Conservation (phyloP, 1,140 invertebrate genomes). For the Eciton burchellii region DNA sequence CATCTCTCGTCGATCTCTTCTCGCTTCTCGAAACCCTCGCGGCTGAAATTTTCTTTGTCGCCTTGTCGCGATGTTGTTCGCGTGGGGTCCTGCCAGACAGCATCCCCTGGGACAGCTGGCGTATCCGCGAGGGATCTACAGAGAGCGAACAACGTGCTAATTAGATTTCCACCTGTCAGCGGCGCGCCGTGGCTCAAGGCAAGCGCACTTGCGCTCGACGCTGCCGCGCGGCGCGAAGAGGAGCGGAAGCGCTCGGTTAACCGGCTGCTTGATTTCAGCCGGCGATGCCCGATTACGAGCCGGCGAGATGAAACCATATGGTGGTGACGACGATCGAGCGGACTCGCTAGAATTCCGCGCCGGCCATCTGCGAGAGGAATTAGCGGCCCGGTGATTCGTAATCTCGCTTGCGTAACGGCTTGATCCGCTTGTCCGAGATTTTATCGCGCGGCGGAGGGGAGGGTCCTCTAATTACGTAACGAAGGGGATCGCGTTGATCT, state of each 20-base stretch:
- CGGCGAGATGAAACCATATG: constrained; percentile 48
- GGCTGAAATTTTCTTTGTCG: constrained; percentile 31
- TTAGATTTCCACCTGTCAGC: constrained; percentile 74
- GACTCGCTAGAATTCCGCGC: constrained; percentile 29
- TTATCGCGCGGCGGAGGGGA: background rate
- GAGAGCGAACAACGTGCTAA: constrained; percentile 70
- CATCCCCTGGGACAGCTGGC: constrained; percentile 62
- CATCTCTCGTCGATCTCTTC: background rate
- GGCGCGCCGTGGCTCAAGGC: constrained; percentile 14
- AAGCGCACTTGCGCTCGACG: constrained; percentile 18
- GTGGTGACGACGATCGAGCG: constrained; percentile 52
- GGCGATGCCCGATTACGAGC: constrained; percentile 36
- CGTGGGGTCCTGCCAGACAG: constrained; percentile 31
- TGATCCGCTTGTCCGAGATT: constrained; percentile 42
- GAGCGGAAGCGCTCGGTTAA: constrained; percentile 47
- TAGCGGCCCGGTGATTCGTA: constrained; percentile 22
- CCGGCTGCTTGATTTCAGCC: constrained; percentile 56
- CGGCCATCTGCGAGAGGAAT: constrained; percentile 46
- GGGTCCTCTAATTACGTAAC: background rate
- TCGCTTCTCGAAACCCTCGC: background rate
- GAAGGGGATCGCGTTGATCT: too few relatives aligned
- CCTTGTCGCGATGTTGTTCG: constrained; percentile 1
- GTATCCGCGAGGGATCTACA: constrained; percentile 63
- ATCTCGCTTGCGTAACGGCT: constrained; percentile 37
- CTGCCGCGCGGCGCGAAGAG: constrained; percentile 17